Conservation (phyloP, 2,888 invertebrate species). For the Drosophila lutescens region DNA sequence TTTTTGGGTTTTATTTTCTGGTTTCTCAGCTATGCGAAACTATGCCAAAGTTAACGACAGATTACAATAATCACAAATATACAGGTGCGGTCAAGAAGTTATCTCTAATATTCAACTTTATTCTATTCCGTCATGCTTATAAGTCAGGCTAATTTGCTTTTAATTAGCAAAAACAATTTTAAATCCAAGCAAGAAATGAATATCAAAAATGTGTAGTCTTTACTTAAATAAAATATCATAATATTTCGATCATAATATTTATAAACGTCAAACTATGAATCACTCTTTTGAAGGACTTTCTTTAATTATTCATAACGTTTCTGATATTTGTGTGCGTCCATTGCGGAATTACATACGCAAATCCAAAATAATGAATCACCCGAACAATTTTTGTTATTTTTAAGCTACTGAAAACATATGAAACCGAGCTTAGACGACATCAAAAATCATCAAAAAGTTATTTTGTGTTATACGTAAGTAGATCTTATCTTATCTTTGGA, state of each 20-base stretch:
- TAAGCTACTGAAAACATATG: not conserved
- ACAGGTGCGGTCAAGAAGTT: constrained; percentile 14
- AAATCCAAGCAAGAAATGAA: not conserved
- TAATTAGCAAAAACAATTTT: too few species aligned
- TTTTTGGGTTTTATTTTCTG: constrained; percentile 55
- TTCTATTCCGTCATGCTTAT: not conserved
- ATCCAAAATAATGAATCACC: not conserved
- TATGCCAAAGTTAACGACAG: constrained; percentile 76
- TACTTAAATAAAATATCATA: too few species aligned
- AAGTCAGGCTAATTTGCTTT: not conserved
- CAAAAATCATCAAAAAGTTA: not conserved
- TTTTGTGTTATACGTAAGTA: too few species aligned
- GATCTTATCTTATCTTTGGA: too few species aligned
- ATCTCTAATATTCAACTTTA: not conserved
- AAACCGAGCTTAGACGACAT: not conserved
- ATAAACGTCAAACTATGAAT: not conserved
- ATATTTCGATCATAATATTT: too few species aligned
- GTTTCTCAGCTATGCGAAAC: constrained; percentile 62
- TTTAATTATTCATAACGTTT: not conserved
- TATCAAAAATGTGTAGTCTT: not conserved
- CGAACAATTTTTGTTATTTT: not conserved
- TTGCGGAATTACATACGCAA: not conserved
- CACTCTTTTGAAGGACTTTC: not conserved
- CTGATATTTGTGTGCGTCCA: not conserved
- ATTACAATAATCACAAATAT: constrained; percentile 68